Conservation (phyloP, 2,888 invertebrate species). For the Sarcophaga variegata region DNA sequence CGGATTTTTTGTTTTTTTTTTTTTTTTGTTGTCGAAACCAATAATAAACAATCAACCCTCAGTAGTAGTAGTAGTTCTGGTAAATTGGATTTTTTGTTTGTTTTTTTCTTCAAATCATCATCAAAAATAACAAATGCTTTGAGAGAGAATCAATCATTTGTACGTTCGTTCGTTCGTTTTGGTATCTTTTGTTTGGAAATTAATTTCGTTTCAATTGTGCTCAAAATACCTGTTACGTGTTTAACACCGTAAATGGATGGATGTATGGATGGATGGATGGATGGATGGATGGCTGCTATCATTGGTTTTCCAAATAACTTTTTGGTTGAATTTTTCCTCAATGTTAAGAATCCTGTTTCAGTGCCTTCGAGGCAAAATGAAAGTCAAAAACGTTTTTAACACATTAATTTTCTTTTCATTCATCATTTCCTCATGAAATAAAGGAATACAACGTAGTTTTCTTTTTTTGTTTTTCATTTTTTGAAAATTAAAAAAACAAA, state of each 20-base stretch:
- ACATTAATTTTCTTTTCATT: conserved; percentile 57
- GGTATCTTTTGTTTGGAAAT: conserved; percentile 1
- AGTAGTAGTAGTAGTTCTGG: not conserved
- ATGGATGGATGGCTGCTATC: not conserved
- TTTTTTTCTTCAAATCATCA: conserved; percentile 5
- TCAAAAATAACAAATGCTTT: conserved; percentile 55
- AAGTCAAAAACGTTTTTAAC: conserved; percentile 44
- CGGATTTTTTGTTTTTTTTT: not conserved
- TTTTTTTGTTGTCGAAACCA: not conserved
- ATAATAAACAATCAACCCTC: not conserved
- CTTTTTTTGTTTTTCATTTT: not conserved
- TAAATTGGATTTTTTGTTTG: not conserved
- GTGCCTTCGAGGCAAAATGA: not conserved
- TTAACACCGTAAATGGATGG: not conserved
- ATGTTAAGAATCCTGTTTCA: not conserved
- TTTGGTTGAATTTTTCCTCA: conserved; percentile 15
- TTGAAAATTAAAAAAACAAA: not conserved
- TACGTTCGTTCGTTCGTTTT: not conserved
- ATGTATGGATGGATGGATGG: too few species aligned
- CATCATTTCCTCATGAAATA: conserved; percentile 46
- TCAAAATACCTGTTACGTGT: conserved; percentile 30
- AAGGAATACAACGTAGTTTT: conserved; percentile 1
- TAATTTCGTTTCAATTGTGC: not conserved
- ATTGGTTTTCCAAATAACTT: not conserved
- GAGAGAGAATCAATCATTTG: conserved; percentile 56